A percentile compares a stretch with the other conserved stretches of the same genome.
Evolutionary conservation across 2,113 vertebrate species (phyloP).

Genomic region (Cyanocitta stelleri): DNA sequence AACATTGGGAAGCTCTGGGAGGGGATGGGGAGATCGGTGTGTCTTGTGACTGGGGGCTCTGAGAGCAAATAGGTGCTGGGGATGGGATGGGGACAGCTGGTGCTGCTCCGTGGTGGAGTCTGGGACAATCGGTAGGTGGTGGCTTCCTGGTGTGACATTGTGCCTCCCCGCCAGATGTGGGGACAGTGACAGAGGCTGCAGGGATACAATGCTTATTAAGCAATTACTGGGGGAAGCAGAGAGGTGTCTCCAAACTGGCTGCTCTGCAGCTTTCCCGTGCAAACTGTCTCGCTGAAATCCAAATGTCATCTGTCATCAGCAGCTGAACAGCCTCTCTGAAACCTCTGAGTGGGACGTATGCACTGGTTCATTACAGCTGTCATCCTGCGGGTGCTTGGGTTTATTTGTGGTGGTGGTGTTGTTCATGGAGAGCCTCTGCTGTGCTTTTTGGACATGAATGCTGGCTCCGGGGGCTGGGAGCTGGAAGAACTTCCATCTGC

Average conservation of each 20-base stretch:
- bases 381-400: conserved; percentile 21
- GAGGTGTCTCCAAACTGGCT: conserved; percentile 24
- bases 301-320: conserved; percentile 56
- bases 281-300: conserved; percentile 28
- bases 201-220: conserved; percentile 6
- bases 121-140: not conserved
- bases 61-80: fast-evolving
- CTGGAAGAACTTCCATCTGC: not conserved
- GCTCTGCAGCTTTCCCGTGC: conserved; percentile 29
- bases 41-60: not conserved
- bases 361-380: conserved; percentile 53
- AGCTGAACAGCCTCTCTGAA: conserved; percentile 29
- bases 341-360: conserved; percentile 33
- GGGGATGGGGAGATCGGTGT: fast-evolving
- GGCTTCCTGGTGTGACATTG: not conserved
- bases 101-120: fast-evolving
- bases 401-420: conserved; percentile 20
- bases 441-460: not conserved
- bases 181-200: not conserved
- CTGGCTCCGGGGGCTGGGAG: not conserved
- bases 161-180: not conserved
- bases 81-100: not conserved
- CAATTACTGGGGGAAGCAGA: not conserved
- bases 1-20: fast-evolving
- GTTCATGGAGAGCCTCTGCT: conserved; percentile 9